A percentile compares a stretch with the other conserved stretches of the same genome.
phyloP scores from a whole-genome alignment of 2,797 vertebrate genomes.

The Rhadinocentrus ornatus region DNA sequence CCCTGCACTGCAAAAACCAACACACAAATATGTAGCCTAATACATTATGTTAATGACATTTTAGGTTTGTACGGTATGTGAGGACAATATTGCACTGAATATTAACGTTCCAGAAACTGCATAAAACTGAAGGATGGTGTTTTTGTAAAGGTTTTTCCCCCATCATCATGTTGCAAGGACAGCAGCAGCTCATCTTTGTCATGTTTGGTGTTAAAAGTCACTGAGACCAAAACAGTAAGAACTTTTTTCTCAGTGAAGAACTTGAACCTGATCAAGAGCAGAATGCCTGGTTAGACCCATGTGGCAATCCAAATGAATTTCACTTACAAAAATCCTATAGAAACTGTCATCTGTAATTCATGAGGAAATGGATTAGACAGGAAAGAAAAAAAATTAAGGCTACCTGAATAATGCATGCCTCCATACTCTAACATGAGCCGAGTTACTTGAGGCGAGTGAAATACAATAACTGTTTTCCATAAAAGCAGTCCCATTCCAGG shows the following conservation, averaged over 20 bases:
- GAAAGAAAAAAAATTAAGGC: constrained; percentile 25
- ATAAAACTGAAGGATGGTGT: background rate
- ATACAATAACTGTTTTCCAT: constrained; percentile 56
- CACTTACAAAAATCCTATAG: constrained; percentile 3
- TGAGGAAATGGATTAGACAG: constrained; percentile 2
- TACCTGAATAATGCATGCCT: constrained; percentile 49
- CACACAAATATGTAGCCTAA: constrained; percentile 5
- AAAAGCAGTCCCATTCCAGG: constrained; percentile 48
- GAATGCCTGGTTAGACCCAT: background rate
- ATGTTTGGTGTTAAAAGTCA: constrained; percentile 7
- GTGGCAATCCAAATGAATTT: background rate
- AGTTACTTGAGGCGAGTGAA: constrained; percentile 56
- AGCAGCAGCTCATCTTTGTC: background rate
- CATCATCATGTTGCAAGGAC: too few species aligned
- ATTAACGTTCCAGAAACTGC: background rate
- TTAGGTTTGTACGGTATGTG: constrained; percentile 1
- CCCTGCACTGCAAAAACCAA: constrained; percentile 17
- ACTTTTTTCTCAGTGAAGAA: too few species aligned
- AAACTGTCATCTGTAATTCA: constrained; percentile 17
- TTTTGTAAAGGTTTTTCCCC: background rate
- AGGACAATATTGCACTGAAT: constrained; percentile 4
- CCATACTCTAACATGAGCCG: constrained; percentile 42
- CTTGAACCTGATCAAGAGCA: background rate
- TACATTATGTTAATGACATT: background rate
- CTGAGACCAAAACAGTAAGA: background rate